Evolutionary conservation across 1,140 invertebrate genomes (phyloP).

Genomic region (Proctacanthus coquilletti): DNA sequence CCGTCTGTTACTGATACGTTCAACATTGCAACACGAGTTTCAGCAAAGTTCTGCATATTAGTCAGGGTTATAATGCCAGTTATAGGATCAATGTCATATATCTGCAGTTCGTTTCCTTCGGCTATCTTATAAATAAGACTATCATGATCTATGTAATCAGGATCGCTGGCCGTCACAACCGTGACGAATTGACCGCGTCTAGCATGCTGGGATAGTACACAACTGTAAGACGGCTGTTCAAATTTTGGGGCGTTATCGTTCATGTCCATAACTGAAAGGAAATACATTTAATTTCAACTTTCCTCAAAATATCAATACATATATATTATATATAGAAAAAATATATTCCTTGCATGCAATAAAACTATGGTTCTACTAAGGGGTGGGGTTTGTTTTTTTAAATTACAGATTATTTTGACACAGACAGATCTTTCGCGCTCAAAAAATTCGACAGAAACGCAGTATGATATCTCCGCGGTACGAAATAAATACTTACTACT

Average conservation of each 20-base stretch:
- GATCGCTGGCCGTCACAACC: slow-evolving; percentile 72
- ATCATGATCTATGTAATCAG: slow-evolving; percentile 59
- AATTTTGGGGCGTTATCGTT: slow-evolving; percentile 80
- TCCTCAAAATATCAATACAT: no score
- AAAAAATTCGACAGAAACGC: no score
- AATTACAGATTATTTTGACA: no score
- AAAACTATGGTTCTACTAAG: no score
- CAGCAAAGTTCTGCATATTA: slow-evolving; percentile 42
- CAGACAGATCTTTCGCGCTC: no score
- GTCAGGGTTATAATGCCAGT: slow-evolving; percentile 45
- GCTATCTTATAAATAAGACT: slow-evolving; percentile 68
- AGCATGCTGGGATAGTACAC: slow-evolving; percentile 64
- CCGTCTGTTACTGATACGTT: slow-evolving; percentile 88
- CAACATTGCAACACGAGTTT: slow-evolving; percentile 42
- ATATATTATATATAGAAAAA: no score
- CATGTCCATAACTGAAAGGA: slow-evolving; percentile 58
- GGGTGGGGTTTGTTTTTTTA: no score
- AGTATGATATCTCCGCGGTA: no score
- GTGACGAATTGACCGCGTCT: slow-evolving; percentile 75
- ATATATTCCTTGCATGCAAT: no score
- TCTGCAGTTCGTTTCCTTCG: slow-evolving; percentile 68
- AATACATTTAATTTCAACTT: no score
- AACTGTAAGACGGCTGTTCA: slow-evolving; percentile 64
- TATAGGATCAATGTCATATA: slow-evolving; percentile 60
- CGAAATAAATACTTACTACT: no score